A percentile compares a stretch with the other conserved stretches of the same genome.
phyloP scores from a whole-genome alignment of 2,797 vertebrate genomes.

The Ibycter americanus region DNA sequence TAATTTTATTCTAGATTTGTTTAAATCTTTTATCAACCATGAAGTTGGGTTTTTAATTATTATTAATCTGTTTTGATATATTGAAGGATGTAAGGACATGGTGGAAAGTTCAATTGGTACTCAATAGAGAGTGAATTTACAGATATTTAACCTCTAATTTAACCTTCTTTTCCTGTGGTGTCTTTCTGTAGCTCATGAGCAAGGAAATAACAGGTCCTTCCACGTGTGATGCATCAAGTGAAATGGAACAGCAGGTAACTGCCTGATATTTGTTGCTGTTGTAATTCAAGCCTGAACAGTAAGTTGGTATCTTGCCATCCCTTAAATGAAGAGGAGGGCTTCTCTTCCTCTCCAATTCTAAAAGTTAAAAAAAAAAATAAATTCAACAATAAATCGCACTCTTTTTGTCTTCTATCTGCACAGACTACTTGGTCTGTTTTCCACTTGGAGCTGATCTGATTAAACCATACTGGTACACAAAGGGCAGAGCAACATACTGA shows the following conservation, averaged over 20 bases:
- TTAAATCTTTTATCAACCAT: neutral
- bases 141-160: neutral
- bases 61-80: neutral
- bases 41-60: neutral
- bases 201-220: conserved; percentile 81
- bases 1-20: neutral
- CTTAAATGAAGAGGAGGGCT: neutral
- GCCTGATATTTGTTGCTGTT: neutral
- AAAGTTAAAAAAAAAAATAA: neutral
- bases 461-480: neutral
- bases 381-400: neutral
- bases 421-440: neutral
- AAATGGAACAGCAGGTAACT: conserved; percentile 90
- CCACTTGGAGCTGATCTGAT: neutral
- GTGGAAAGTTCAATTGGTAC: neutral
- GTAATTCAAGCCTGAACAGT: neutral
- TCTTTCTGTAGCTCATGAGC: conserved; percentile 87
- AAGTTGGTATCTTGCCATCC: neutral
- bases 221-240: conserved; percentile 81
- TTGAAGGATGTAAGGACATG: neutral
- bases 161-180: neutral
- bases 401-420: neutral
- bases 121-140: neutral
- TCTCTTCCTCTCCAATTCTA: neutral
- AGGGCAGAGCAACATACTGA: neutral